Base-by-base conservation (phyloP, 1,140 invertebrate species). In the Capitella teleta region DNA sequence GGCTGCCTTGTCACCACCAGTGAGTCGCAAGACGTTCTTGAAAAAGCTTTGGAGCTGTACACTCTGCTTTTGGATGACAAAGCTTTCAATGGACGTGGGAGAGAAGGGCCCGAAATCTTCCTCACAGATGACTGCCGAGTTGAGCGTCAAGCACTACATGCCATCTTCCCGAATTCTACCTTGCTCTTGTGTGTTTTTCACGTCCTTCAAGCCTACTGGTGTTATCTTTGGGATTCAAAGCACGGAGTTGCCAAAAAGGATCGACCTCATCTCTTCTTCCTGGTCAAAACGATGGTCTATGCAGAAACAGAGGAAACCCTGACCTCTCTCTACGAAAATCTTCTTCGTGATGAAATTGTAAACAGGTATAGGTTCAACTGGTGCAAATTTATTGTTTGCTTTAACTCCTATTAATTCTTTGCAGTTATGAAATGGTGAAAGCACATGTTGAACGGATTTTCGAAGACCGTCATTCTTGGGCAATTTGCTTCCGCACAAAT, bases 261-360 rank as follows among this genome's bases (percentile, higher is more conserved):
- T 34, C 30, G 30, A 34, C 30, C 46, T 42, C 46, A 37, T 41
- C 32, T 48, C 3, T 44, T 48, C 10, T 45, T 5, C n/a, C 18
- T 48, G 3, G 21, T 45, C 6, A 48, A 48, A 24, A 19, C 21
- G 4, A 36, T 48, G 30, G 32, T 41, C 32, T 48, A 48, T 18
- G 5, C 46, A 5, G 3, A 36, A 3, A 6, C 21, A 19, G 5
- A 21, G 16, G 32, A 48, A 5, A 32, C 37, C 5, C 19, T 48
- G 8, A n/a, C n/a, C 3, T 4, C 21, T 14, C 18, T 18, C 8
- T 41, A 41, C 40, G 30, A 19, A 8, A 5, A n/a, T 5, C n/a
- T 28, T 6, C 4, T 41, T 16, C 8, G 6, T 6, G 26, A 48
- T 41, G 19, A 19, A 4, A 18, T 48, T 18, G 28, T 32, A 5